Conservation (phyloP, 2,888 invertebrate species). For the Dryococelus australis region DNA sequence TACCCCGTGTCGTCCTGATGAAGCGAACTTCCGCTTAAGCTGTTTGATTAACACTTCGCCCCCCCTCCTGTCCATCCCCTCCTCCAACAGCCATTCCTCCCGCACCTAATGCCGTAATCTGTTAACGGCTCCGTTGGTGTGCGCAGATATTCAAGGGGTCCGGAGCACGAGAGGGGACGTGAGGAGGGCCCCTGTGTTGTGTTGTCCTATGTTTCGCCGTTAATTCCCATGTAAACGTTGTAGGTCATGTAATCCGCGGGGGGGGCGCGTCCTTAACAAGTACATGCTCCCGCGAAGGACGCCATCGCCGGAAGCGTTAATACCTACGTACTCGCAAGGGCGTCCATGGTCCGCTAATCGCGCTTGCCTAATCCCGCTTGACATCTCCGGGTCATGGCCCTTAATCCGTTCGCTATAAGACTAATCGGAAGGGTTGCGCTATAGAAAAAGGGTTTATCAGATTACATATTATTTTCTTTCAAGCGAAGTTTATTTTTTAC, state of each 20-base stretch:
- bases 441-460: too few species aligned
- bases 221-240: neutral
- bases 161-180: neutral
- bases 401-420: neutral
- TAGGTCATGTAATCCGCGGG: neutral
- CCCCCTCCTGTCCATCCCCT: neutral
- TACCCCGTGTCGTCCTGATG: neutral
- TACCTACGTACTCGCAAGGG: neutral
- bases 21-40: neutral
- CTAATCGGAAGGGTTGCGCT: too few species aligned
- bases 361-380: neutral
- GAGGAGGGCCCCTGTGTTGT: neutral
- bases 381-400: neutral
- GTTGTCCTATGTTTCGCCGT: neutral
- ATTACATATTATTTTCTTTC: too few species aligned
- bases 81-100: neutral
- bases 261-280: neutral
- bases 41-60: neutral
- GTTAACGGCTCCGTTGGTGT: neutral
- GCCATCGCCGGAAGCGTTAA: too few species aligned
- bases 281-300: neutral
- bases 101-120: neutral
- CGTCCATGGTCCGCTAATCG: neutral
- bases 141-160: neutral
- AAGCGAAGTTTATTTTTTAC: too few species aligned